Evolutionary conservation across 2,888 invertebrate genomes (phyloP).

Genomic region (Ethmia dodecea): DNA sequence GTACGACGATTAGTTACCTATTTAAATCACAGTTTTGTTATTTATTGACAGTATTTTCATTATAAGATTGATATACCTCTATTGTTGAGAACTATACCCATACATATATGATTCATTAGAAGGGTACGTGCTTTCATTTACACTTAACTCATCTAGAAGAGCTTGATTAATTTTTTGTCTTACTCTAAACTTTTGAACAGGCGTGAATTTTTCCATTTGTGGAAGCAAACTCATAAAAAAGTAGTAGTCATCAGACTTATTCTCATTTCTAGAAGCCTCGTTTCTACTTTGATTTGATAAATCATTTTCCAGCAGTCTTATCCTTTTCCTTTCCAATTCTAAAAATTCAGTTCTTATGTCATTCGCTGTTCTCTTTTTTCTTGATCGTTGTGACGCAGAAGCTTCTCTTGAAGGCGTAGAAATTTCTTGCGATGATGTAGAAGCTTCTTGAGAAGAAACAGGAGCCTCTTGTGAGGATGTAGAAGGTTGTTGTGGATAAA

Average conservation of each 20-base stretch:
- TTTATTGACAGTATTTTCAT: no score
- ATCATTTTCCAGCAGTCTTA: constrained; percentile 17
- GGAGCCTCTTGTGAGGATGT: constrained; percentile 16
- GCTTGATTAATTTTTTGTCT: constrained; percentile 21
- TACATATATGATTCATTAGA: constrained; percentile 9
- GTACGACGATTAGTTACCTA: constrained; percentile 2
- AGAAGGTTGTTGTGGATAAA: constrained; percentile 16
- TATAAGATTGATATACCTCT: no score
- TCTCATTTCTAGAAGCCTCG: constrained; percentile 14
- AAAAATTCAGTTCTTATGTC: constrained; percentile 21
- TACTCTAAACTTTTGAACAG: constrained; percentile 18
- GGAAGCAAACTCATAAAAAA: constrained; percentile 20
- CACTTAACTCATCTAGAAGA: constrained; percentile 18
- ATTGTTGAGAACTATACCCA: constrained; percentile 12
- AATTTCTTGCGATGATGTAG: constrained; percentile 16
- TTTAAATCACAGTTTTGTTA: no score
- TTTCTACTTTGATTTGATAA: constrained; percentile 16
- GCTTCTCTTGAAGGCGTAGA: constrained; percentile 16
- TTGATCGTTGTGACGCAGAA: constrained; percentile 20
- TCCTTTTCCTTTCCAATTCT: constrained; percentile 18
- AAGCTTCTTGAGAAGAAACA: constrained; percentile 18
- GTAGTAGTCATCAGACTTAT: constrained; percentile 18
- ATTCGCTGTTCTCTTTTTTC: constrained; percentile 19
- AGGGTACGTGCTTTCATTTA: constrained; percentile 15
- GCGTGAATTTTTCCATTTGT: constrained; percentile 21